Base-by-base conservation (phyloP, 2,113 vertebrate genomes). In the Saccopteryx bilineata region DNA sequence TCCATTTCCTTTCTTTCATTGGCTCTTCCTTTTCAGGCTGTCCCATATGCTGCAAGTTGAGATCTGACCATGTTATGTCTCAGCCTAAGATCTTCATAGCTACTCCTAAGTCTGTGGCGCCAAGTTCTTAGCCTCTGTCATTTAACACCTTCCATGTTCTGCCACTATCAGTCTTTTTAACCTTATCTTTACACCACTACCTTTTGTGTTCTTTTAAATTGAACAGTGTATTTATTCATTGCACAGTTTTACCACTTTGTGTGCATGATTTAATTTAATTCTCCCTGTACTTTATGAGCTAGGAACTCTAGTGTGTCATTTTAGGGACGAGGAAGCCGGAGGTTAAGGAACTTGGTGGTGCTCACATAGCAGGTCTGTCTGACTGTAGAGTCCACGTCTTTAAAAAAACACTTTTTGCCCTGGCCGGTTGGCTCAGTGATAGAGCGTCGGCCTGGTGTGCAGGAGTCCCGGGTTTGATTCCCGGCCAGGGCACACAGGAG, bases 151-250 rank as follows among this genome's bases (percentile, higher is more conserved):
- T 90, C 50, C 6, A 6, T 46, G n/a, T 33, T 69, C 52, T 96
- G 23, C 39, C 28, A 33, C 56, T 93, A 2, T 72, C 21, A 94
- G 33, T 69, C 60, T 75, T 95, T 92, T 78, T 88, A 86, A n/a
- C 19, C 24, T 86, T 13, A 74, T 72, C 52, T 82, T 12, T 9
- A 50, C 48, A 39, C 48, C 75, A 2, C 50, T 90, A 78, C 56
- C 48, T 61, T 76, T 33, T 93, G 18, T 84, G 7, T 90, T 92
- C 69, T 87, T 93, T 69, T 92, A 89, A 68, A 72, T 58, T 72
- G 18, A 88, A 81, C 33, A 81, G 10, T 87, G 1, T 23, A 54
- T 78, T 86, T 95, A 90, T 74, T 93, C 33, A 80, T 94, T 52
- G 66, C 18, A 60, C 17, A 78, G 13, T 91, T 91, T 80, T 86